Conservation (phyloP, 2,888 invertebrate species). For the Heteromyza rotundicornis region DNA sequence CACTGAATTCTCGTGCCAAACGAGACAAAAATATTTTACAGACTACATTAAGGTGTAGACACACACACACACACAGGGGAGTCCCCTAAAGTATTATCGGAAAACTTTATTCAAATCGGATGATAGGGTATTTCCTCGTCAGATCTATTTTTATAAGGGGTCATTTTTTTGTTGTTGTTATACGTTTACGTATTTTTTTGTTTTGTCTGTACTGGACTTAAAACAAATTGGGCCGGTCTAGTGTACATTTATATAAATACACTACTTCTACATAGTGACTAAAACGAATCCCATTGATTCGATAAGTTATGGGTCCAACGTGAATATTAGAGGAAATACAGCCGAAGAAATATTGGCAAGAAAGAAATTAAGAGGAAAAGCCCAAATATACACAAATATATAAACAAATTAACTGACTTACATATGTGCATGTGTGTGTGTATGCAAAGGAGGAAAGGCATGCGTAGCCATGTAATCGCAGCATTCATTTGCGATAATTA, state of each 20-base stretch:
- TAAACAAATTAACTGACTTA: too few species aligned
- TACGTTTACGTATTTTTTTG: too few species aligned
- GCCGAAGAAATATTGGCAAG: not conserved
- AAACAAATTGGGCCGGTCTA: too few species aligned
- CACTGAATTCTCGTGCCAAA: not conserved
- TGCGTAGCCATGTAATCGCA: not conserved
- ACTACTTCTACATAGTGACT: too few species aligned
- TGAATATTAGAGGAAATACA: not conserved
- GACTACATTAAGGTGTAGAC: not conserved
- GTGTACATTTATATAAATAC: too few species aligned
- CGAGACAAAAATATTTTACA: not conserved
- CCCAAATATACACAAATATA: too few species aligned
- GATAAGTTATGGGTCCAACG: not conserved
- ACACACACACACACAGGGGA: not conserved
- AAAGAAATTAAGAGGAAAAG: not conserved
- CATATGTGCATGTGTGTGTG: not conserved
- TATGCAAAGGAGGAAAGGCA: not conserved
- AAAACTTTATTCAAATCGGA: too few species aligned
- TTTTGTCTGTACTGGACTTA: too few species aligned
- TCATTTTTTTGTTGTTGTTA: too few species aligned
- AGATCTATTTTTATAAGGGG: too few species aligned
- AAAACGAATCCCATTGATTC: not conserved
- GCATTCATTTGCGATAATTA: conserved; percentile 3
- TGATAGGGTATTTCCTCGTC: too few species aligned
- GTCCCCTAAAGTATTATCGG: too few species aligned